These are phyloP conservation scores for Antidorcas marsupialis DNA, from an alignment of 2,113 vertebrate species.

Conservation along the genomic window DNA sequence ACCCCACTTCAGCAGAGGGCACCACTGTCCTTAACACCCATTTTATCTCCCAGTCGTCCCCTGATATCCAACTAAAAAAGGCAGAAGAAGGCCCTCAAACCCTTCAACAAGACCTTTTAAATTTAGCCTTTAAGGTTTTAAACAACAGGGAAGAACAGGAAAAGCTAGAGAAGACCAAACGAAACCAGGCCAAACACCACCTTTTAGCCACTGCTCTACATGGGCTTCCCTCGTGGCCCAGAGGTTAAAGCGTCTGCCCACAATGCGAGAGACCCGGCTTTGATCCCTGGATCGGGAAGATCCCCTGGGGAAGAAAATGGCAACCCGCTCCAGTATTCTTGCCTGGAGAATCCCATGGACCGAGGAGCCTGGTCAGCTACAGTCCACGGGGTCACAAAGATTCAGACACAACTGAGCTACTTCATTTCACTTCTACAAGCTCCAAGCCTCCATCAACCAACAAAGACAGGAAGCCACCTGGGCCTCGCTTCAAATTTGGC, in stretches of 20 bases:
- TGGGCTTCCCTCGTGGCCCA: neutral
- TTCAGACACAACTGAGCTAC: too few relatives aligned
- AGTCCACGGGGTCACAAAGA: too few relatives aligned
- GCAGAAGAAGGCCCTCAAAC: accelerated
- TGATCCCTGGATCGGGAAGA: too few relatives aligned
- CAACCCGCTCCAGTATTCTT: too few relatives aligned
- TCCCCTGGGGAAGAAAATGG: too few relatives aligned
- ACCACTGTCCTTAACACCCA: neutral
- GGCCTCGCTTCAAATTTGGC: neutral
- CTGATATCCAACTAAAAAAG: neutral
- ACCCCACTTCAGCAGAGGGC: neutral
- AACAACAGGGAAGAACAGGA: neutral
- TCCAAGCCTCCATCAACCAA: neutral
- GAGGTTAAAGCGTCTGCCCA: too few relatives aligned
- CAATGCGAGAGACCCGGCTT: too few relatives aligned
- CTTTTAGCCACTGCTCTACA: neutral
- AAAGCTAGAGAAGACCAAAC: neutral
- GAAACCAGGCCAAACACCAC: neutral
- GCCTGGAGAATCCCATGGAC: too few relatives aligned
- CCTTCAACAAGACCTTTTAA: neutral
- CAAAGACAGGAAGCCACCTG: neutral
- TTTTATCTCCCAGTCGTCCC: neutral
- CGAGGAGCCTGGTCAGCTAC: too few relatives aligned
- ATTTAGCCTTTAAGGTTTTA: neutral
- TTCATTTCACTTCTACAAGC: neutral